phyloP scores from a whole-genome alignment of 2,888 invertebrate genomes.

The Drosophila pseudotalamancana region DNA sequence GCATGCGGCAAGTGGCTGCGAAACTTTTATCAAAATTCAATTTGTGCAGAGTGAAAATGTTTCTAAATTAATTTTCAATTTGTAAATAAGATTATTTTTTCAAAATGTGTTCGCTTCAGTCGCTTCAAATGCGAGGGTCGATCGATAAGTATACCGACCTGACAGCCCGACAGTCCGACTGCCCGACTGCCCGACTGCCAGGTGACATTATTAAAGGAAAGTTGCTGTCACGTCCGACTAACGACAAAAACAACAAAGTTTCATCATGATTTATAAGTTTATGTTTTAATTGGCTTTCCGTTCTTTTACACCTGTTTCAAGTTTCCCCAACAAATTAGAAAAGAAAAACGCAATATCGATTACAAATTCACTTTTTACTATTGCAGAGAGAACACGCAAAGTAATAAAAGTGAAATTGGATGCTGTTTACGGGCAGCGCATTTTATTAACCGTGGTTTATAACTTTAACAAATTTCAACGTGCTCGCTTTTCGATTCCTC shows the following conservation, averaged over 20 bases:
- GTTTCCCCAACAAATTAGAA: conserved; percentile 6
- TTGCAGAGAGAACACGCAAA: conserved; percentile 16
- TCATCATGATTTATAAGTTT: conserved; percentile 7
- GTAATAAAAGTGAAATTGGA: conserved; percentile 27
- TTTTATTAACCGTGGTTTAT: conserved; percentile 5
- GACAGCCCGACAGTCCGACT: neutral
- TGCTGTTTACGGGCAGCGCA: conserved; percentile 23
- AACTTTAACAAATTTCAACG: conserved; percentile 1
- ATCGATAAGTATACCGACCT: neutral
- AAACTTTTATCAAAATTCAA: conserved; percentile 67
- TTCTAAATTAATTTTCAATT: conserved; percentile 48
- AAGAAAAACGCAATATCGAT: conserved; percentile 14
- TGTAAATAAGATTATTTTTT: conserved; percentile 37
- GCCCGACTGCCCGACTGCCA: neutral
- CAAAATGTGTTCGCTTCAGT: neutral
- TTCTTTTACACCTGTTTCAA: neutral
- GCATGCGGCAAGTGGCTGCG: conserved; percentile 16
- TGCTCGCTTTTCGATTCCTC: neutral
- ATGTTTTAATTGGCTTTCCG: conserved; percentile 13
- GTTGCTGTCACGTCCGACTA: neutral
- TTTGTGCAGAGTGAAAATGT: conserved; percentile 62
- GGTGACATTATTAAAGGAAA: neutral
- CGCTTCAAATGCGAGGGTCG: conserved; percentile 14
- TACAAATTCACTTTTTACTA: conserved; percentile 23
- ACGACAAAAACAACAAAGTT: neutral